phyloP scores from a whole-genome alignment of 2,888 invertebrate genomes.

The Steinernema carpocapsae region DNA sequence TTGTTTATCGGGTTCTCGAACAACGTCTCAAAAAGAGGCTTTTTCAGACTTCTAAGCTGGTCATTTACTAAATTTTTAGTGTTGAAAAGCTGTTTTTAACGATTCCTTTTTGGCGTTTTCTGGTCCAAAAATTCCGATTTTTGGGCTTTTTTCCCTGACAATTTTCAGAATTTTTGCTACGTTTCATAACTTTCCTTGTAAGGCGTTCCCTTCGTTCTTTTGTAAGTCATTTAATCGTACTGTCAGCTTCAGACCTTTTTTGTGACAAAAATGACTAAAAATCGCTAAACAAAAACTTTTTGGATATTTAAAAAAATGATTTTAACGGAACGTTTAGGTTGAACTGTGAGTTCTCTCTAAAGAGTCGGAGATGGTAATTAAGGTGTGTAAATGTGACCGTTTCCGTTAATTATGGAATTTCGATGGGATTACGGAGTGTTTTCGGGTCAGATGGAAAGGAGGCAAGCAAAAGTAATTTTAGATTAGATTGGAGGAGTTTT shows the following conservation, averaged over 20 bases:
- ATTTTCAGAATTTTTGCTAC: too few species aligned
- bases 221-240: too few species aligned
- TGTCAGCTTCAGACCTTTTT: too few species aligned
- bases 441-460: too few species aligned
- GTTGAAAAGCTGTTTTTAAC: too few species aligned
- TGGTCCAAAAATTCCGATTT: background rate
- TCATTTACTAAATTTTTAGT: background rate
- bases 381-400: background rate
- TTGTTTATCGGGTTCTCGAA: background rate
- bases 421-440: too few species aligned
- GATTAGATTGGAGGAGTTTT: too few species aligned
- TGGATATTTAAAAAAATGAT: background rate
- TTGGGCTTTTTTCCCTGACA: background rate
- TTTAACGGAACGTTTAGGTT: background rate
- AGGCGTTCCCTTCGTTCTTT: too few species aligned
- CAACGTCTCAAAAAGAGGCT: background rate
- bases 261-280: background rate
- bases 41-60: background rate
- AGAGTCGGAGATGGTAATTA: background rate
- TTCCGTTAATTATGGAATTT: background rate
- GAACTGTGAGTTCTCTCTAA: background rate
- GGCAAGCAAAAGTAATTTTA: too few species aligned
- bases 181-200: too few species aligned
- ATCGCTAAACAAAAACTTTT: background rate
- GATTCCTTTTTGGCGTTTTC: background rate